Evolutionary conservation across 2,797 vertebrate genomes (phyloP), one percentile per base, ranked within the genome.

Genomic region (Peromyscus attwateri): DNA sequence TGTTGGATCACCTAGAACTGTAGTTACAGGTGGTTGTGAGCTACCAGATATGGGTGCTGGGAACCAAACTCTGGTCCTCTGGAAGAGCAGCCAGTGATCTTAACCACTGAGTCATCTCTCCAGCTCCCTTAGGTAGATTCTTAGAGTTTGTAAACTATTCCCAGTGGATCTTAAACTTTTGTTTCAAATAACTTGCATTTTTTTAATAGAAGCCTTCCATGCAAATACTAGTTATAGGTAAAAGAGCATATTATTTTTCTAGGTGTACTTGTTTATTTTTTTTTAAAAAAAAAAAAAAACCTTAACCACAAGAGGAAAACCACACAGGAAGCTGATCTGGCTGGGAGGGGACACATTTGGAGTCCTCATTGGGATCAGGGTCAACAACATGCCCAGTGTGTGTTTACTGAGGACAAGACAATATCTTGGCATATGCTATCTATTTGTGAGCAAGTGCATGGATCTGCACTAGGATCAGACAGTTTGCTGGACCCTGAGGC

Each of bases 401-500:
- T 68, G 79, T 89, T 84, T 90, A 75, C 29, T 29, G 91, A 95
- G 83, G 94, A 93, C 79, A 43, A 62, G 46, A 75, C 40, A 75
- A 89, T 96, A 95, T 84, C 27, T 34, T 87, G 81, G 91, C 97
- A 85, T 87, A 29, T 95, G 97, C 73, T 88, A 91, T n/a, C 89
- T 90, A 95, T 97, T 95, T 92, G 75, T 76, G 76, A 90, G 95
- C 52, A 87, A 95, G 91, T 49, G 46, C 27, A 29, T 73, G 57
- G 91, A 76, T 89, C 89, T 87, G 79, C 57, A 62, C 37, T 68
- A 25, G 91, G 82, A 92, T 87, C n/a, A 31, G 79, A 77, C 89
- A 95, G 92, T 94, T 94, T 93, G 82, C 95, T 90, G 93, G 92
- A 87, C 75, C 94, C 92, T 55, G 97, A 96, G 92, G 96, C 92